A percentile compares a stretch with the other conserved stretches of the same genome.
These are phyloP conservation scores for Molossus alvarezi DNA, from an alignment of 2,797 vertebrate species.

Conservation along the genomic window DNA sequence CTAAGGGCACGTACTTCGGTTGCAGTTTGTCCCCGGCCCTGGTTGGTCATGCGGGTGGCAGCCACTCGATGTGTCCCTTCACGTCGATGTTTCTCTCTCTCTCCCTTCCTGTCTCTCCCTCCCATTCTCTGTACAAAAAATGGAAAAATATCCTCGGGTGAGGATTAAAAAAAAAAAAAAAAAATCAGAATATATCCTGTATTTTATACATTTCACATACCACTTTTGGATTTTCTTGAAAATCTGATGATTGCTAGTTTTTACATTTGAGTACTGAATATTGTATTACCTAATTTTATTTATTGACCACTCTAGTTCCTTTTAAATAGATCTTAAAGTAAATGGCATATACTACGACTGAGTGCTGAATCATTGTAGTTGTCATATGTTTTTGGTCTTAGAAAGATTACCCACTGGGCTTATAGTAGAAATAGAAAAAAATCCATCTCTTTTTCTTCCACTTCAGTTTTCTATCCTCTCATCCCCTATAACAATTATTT, in stretches of 20 bases:
- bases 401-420: constrained; percentile 56
- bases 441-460: constrained; percentile 43
- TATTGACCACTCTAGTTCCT: neutral
- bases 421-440: constrained; percentile 72
- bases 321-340: constrained; percentile 36
- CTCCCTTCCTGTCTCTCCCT: too few relatives aligned
- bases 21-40: too few relatives aligned
- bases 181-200: neutral
- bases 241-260: constrained; percentile 44
- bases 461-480: constrained; percentile 40
- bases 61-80: too few relatives aligned
- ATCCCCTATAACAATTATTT: neutral
- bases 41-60: too few relatives aligned
- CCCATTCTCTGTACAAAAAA: too few relatives aligned
- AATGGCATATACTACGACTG: constrained; percentile 2
- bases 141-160: too few relatives aligned
- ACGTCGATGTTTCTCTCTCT: too few relatives aligned
- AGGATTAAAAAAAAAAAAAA: constrained; percentile 70
- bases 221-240: constrained; percentile 55
- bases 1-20: too few relatives aligned
- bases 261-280: neutral
- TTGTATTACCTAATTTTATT: constrained; percentile 24
- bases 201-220: constrained; percentile 4
- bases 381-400: constrained; percentile 67
- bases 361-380: constrained; percentile 59